Evolutionary conservation across 2,113 vertebrate genomes (phyloP).

Genomic region (Ibidorhyncha struthersii): DNA sequence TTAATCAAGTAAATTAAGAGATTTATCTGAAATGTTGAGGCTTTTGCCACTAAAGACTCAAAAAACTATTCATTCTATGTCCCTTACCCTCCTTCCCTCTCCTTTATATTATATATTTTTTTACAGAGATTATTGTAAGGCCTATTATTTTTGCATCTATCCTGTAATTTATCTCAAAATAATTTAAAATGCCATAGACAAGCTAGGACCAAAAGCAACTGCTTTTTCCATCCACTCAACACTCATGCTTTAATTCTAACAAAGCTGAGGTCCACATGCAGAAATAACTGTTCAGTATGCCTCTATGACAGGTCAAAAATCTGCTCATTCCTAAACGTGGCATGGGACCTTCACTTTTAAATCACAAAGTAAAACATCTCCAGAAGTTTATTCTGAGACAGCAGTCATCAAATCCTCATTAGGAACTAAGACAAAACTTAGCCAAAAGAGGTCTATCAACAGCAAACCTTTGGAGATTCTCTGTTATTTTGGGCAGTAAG

Average conservation of each 20-base stretch:
- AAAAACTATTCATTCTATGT: constrained; percentile 26
- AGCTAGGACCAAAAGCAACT: constrained; percentile 49
- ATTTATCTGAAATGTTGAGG: constrained; percentile 44
- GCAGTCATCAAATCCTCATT: neutral
- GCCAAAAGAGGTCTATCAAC: neutral
- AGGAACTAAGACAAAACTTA: neutral
- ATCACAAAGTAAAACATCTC: neutral
- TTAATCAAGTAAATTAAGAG: constrained; percentile 44
- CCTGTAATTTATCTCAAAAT: constrained; percentile 56
- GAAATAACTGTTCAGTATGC: constrained; percentile 8
- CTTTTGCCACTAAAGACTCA: constrained; percentile 53
- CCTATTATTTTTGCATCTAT: constrained; percentile 50
- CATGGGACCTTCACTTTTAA: constrained; percentile 13
- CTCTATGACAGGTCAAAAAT: neutral
- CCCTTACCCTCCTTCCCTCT: constrained; percentile 7
- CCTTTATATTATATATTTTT: constrained; percentile 13
- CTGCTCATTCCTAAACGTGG: neutral
- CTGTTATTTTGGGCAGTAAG: neutral
- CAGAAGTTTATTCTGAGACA: constrained; percentile 2
- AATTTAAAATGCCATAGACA: constrained; percentile 58
- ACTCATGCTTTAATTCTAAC: constrained; percentile 62
- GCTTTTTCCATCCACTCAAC: constrained; percentile 54
- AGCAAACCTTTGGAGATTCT: constrained; percentile 8
- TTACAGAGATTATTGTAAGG: constrained; percentile 60
- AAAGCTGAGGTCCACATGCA: constrained; percentile 51